phyloP scores from a whole-genome alignment of 2,888 invertebrate species.

The Drosophila yooni region DNA sequence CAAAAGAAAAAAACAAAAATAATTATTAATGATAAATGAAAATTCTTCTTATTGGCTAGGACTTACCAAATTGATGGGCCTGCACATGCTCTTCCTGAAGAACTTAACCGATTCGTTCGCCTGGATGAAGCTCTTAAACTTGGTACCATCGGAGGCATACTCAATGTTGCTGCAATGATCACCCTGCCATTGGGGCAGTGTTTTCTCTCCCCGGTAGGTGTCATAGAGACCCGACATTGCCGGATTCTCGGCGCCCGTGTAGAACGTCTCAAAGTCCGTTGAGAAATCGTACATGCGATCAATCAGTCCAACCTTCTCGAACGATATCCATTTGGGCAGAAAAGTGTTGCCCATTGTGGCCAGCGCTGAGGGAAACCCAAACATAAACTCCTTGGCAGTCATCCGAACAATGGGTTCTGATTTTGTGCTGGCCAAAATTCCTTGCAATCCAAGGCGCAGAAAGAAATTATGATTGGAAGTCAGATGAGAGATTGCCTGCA shows the following conservation, averaged over 20 bases:
- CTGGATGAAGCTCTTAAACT: constrained; percentile 90
- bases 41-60: constrained; percentile 9
- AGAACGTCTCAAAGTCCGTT: constrained; percentile 92
- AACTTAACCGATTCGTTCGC: constrained; percentile 90
- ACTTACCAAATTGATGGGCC: constrained; percentile 91
- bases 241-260: constrained; percentile 89
- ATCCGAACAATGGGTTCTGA: constrained; percentile 90
- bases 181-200: constrained; percentile 91
- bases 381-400: constrained; percentile 95
- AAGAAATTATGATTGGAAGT: constrained; percentile 88
- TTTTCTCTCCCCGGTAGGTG: constrained; percentile 90
- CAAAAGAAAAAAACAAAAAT: constrained; percentile 28
- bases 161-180: constrained; percentile 91
- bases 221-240: constrained; percentile 89
- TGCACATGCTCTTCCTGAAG: constrained; percentile 93
- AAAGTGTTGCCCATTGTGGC: constrained; percentile 93
- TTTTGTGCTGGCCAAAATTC: constrained; percentile 89
- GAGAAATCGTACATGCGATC: constrained; percentile 95
- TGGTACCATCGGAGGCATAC: constrained; percentile 93
- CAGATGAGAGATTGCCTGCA: constrained; percentile 93
- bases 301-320: constrained; percentile 94
- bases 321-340: constrained; percentile 93
- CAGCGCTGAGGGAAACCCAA: constrained; percentile 92
- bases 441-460: constrained; percentile 89
- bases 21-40: constrained; percentile 5